Conservation (phyloP, 2,797 vertebrate genomes). For the Urosaurus nigricauda region DNA sequence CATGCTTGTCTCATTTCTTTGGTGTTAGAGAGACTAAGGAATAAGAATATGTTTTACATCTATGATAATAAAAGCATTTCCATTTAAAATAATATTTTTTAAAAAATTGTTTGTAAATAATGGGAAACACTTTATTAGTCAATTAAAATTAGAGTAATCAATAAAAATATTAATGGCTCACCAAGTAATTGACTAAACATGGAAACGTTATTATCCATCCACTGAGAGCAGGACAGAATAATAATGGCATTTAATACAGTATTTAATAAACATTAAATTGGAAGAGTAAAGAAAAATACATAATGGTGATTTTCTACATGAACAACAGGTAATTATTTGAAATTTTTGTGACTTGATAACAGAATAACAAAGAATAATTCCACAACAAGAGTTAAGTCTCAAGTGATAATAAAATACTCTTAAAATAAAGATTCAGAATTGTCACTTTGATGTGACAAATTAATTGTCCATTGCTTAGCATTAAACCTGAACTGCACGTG, state of each 20-base stretch:
- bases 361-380: background rate
- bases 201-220: no score
- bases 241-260: background rate
- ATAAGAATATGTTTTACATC: no score
- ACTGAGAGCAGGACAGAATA: background rate
- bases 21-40: no score
- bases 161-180: background rate
- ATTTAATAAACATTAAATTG: background rate
- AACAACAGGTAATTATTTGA: background rate
- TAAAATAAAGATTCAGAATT: background rate
- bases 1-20: no score
- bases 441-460: background rate
- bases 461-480: background rate
- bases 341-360: background rate
- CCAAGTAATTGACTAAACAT: background rate
- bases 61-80: background rate
- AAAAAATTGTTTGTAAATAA: background rate
- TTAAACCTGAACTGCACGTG: background rate
- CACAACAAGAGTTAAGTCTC: background rate
- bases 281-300: background rate
- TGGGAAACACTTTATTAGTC: background rate
- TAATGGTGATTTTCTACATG: background rate
- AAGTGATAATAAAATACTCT: background rate
- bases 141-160: conserved; percentile 1
- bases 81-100: background rate